Conservation (phyloP, 2,888 invertebrate genomes). For the Eupithecia tripunctaria region DNA sequence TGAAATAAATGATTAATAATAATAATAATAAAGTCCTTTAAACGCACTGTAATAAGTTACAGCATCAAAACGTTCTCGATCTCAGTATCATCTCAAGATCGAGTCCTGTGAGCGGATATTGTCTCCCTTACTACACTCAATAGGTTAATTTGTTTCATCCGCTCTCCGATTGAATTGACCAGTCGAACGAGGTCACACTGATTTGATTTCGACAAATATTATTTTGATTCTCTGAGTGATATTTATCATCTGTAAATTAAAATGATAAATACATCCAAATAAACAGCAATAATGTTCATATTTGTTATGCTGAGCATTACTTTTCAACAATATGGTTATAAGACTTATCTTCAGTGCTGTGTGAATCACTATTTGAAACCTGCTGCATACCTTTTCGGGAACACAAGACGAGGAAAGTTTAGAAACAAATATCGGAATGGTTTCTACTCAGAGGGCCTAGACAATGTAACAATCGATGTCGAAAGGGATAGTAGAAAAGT, state of each 20-base stretch:
- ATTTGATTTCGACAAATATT: not conserved
- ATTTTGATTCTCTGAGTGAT: not conserved
- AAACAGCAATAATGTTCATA: not conserved
- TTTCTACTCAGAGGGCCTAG: too few species aligned
- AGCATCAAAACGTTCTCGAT: not conserved
- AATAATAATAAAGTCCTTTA: too few species aligned
- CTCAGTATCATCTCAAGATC: slow-evolving; percentile 5
- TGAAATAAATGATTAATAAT: too few species aligned
- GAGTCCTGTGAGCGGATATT: slow-evolving; percentile 12
- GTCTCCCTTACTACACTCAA: slow-evolving; percentile 52
- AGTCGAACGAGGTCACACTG: slow-evolving; percentile 22
- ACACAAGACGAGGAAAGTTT: not conserved
- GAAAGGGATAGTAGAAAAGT: too few species aligned
- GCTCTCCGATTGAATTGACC: slow-evolving; percentile 56
- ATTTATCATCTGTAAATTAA: not conserved
- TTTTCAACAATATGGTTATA: not conserved
- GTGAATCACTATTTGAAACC: not conserved
- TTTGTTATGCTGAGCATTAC: not conserved
- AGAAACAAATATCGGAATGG: not conserved
- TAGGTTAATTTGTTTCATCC: slow-evolving; percentile 68
- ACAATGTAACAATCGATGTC: too few species aligned
- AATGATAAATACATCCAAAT: not conserved
- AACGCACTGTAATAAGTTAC: not conserved
- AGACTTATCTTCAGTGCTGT: not conserved
- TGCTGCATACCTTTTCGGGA: not conserved